Percentiles rank a stretch among this genome's conserved stretches.
These are phyloP conservation scores for Sylvilagus floridanus DNA, from an alignment of 2,797 vertebrate species.

Conservation along the genomic window DNA sequence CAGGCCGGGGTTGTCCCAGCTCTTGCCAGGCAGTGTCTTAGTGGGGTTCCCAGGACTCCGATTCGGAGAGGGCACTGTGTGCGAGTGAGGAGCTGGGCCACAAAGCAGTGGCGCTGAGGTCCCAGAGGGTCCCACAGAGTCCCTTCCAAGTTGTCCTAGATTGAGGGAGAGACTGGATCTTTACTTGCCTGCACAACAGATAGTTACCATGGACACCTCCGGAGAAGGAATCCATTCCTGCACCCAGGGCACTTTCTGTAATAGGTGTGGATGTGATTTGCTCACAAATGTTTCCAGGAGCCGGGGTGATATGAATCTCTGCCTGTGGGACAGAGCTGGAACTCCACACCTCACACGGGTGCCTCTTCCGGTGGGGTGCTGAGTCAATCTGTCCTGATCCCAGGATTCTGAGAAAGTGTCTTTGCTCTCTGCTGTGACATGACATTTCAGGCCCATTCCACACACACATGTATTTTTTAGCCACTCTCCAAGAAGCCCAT, in stretches of 20 bases:
- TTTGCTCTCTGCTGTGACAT: neutral
- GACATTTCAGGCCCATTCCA: neutral
- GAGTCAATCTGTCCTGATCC: neutral
- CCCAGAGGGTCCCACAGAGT: neutral
- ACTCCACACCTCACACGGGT: neutral
- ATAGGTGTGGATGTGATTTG: neutral
- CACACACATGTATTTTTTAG: neutral
- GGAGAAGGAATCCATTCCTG: neutral
- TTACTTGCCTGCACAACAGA: neutral
- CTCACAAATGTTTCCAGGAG: neutral
- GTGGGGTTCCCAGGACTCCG: neutral
- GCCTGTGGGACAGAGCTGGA: neutral
- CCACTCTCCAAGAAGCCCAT: neutral
- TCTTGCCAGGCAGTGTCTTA: neutral
- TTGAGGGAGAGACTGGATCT: neutral
- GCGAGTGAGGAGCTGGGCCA: neutral
- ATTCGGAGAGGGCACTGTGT: neutral
- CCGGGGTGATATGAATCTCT: neutral
- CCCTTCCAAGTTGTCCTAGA: neutral
- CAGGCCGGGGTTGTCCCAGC: neutral
- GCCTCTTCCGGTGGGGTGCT: neutral
- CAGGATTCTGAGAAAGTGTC: neutral
- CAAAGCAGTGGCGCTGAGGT: neutral
- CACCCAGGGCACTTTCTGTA: too few relatives aligned
- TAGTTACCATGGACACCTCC: too few relatives aligned